These are phyloP conservation scores for Orthosia incerta DNA, from an alignment of 2,888 invertebrate genomes.

Conservation along the genomic window DNA sequence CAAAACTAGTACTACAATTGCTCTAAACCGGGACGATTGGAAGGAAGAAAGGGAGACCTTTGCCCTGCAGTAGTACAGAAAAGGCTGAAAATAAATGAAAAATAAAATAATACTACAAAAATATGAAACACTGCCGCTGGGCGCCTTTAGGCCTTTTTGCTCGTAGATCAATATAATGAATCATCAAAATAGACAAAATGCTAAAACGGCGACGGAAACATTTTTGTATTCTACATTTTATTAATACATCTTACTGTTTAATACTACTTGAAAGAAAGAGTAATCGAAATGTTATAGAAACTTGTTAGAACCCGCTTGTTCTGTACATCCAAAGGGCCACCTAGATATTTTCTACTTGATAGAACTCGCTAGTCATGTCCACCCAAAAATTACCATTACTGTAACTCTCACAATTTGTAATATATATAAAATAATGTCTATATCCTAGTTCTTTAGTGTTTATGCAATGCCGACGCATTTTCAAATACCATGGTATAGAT, in stretches of 20 bases:
- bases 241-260: not conserved
- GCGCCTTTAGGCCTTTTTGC: constrained; percentile 25
- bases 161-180: constrained; percentile 5
- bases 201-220: not conserved
- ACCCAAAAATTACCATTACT: too few species aligned
- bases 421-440: not conserved
- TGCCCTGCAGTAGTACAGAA: too few species aligned
- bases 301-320: constrained; percentile 10
- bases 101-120: not conserved
- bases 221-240: not conserved
- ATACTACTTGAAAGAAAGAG: not conserved
- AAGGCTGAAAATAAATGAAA: too few species aligned
- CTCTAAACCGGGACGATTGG: too few species aligned
- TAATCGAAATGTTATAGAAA: not conserved
- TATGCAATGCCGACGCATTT: not conserved
- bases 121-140: not conserved
- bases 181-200: constrained; percentile 18
- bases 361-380: not conserved
- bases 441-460: not conserved
- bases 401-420: not conserved
- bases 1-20: too few species aligned
- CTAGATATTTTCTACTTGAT: not conserved
- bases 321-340: not conserved
- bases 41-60: too few species aligned
- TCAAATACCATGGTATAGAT: not conserved